These are phyloP conservation scores for Bergia sp. DNA, from an alignment of 92 coral and sea anemone species.

Conservation along the genomic window DNA sequence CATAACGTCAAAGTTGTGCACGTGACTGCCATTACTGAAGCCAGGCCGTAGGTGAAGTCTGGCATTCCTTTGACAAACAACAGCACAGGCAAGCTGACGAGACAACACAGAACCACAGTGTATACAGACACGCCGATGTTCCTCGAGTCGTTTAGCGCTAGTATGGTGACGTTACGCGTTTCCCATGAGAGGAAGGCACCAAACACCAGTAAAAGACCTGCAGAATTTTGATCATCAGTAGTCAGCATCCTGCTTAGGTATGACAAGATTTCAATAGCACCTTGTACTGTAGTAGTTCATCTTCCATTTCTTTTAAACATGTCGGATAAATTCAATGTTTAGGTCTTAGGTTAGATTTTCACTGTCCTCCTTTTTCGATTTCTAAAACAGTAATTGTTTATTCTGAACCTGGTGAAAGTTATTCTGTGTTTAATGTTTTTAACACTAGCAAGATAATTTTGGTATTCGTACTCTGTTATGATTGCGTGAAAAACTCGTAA, in stretches of 20 bases:
- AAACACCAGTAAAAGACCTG: slow-evolving; percentile 59
- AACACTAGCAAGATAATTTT: no score
- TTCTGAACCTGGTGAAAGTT: no score
- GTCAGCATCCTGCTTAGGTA: background rate
- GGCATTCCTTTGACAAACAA: slow-evolving; percentile 58
- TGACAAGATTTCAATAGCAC: background rate
- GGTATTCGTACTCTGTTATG: no score
- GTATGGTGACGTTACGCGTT: slow-evolving; percentile 70
- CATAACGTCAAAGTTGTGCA: slow-evolving; percentile 61
- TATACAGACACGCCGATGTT: slow-evolving; percentile 68
- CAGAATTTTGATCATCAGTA: background rate
- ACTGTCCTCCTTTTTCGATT: no score
- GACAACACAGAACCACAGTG: slow-evolving; percentile 60
- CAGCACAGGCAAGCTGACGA: slow-evolving; percentile 63
- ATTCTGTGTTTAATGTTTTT: no score
- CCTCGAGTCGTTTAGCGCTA: slow-evolving; percentile 62
- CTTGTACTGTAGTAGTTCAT: no score
- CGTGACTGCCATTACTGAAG: slow-evolving; percentile 46
- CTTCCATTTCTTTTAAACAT: no score
- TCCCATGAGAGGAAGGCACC: slow-evolving; percentile 74
- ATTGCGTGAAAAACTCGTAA: no score
- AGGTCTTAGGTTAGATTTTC: no score
- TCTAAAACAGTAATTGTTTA: no score
- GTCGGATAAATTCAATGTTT: no score
- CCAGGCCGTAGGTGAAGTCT: slow-evolving; percentile 56